phyloP scores from a whole-genome alignment of 2,888 invertebrate species.

The Coenonympha arcania region DNA sequence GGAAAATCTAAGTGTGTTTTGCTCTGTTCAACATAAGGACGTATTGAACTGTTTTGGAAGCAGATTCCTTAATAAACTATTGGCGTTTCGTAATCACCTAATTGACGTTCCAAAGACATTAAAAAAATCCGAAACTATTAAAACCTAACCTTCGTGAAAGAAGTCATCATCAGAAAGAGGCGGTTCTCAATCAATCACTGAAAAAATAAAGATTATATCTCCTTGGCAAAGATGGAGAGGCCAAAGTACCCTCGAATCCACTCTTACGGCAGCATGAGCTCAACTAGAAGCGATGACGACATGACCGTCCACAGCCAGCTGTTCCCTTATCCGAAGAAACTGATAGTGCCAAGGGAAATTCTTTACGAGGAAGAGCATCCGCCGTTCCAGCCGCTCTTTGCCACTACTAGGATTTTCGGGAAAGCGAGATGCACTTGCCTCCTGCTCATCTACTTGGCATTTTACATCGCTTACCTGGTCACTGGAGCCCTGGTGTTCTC shows the following conservation, averaged over 20 bases:
- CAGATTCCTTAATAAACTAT: not conserved
- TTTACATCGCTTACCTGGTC: slow-evolving; percentile 77
- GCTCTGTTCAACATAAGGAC: slow-evolving; percentile 2
- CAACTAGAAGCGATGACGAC: slow-evolving; percentile 59
- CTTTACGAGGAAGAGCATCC: slow-evolving; percentile 64
- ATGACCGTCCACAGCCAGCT: slow-evolving; percentile 67
- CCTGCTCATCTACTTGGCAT: slow-evolving; percentile 69
- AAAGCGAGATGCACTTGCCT: slow-evolving; percentile 71
- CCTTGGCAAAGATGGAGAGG: slow-evolving; percentile 40
- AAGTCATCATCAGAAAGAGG: not conserved
- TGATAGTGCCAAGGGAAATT: slow-evolving; percentile 58
- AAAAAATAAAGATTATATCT: not conserved
- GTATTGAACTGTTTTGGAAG: not conserved
- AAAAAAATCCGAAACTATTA: not conserved
- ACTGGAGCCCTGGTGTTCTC: slow-evolving; percentile 80
- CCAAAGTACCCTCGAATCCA: slow-evolving; percentile 53
- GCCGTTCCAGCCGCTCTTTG: slow-evolving; percentile 60
- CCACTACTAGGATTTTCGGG: slow-evolving; percentile 64
- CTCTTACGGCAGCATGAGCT: slow-evolving; percentile 65
- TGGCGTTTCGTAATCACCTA: not conserved
- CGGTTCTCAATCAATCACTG: not conserved
- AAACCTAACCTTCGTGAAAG: not conserved
- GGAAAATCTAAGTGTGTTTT: slow-evolving; percentile 19
- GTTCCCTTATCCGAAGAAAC: slow-evolving; percentile 61
- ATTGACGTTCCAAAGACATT: not conserved